phyloP scores from a whole-genome alignment of 2,797 vertebrate genomes.

The Poecile montanus region DNA sequence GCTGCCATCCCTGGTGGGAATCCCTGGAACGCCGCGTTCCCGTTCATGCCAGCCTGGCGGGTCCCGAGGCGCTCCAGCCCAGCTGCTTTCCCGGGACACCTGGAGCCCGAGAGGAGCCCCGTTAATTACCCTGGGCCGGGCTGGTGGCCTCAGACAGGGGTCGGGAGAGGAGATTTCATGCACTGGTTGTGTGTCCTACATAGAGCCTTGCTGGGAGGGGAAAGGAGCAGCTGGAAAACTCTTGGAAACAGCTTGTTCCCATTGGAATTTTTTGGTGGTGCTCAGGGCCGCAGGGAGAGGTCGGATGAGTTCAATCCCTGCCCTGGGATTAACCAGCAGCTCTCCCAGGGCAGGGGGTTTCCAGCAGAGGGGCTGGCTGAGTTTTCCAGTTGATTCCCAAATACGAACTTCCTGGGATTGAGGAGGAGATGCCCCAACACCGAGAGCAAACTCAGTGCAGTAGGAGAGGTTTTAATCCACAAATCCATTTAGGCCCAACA shows the following conservation, averaged over 20 bases:
- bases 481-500: background rate
- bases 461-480: background rate
- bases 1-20: slow-evolving; percentile 7
- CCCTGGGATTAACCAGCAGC: background rate
- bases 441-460: background rate
- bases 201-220: background rate
- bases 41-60: background rate
- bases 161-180: background rate
- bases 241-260: background rate
- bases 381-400: background rate
- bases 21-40: background rate
- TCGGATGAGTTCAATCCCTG: background rate
- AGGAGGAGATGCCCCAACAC: background rate
- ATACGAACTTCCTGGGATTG: background rate
- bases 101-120: accelerated
- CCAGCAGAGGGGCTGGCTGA: background rate
- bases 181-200: background rate
- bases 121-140: background rate
- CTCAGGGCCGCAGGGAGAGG: background rate
- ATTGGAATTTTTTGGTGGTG: background rate
- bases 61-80: background rate
- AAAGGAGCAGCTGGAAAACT: background rate
- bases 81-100: background rate
- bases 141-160: background rate
- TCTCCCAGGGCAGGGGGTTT: background rate